Evolutionary conservation across 2,797 vertebrate species (phyloP).

Genomic region (Alca torda): DNA sequence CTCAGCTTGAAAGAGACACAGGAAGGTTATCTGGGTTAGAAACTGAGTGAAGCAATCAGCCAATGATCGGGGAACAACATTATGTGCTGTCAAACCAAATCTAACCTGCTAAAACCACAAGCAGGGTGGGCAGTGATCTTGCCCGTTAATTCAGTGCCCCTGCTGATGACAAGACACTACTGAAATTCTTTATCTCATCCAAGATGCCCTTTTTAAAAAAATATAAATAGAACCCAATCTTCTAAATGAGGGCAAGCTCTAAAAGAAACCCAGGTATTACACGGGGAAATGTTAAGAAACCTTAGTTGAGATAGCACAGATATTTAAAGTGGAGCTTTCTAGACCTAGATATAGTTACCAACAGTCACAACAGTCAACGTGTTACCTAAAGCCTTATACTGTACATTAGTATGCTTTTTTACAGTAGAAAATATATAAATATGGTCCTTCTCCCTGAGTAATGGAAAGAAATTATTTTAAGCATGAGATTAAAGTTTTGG

Average conservation of each 20-base stretch:
- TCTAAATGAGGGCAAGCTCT: neutral
- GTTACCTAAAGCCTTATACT: neutral
- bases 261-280: neutral
- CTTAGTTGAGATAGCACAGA: neutral
- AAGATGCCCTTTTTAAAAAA: neutral
- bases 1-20: neutral
- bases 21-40: neutral
- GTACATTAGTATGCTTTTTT: neutral
- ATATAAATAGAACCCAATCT: neutral
- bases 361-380: neutral
- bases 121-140: neutral
- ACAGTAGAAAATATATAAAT: neutral
- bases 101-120: neutral
- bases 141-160: neutral
- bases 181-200: neutral
- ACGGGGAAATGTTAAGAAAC: neutral
- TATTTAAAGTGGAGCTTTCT: neutral
- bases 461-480: neutral
- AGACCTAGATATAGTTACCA: neutral
- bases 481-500: neutral
- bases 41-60: neutral
- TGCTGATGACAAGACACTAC: neutral
- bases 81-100: neutral
- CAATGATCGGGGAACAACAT: neutral
- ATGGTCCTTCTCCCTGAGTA: neutral